phyloP scores from a whole-genome alignment of 37 sponge, comb jelly and placozoan genomes.

The Eunapius fragilis region DNA sequence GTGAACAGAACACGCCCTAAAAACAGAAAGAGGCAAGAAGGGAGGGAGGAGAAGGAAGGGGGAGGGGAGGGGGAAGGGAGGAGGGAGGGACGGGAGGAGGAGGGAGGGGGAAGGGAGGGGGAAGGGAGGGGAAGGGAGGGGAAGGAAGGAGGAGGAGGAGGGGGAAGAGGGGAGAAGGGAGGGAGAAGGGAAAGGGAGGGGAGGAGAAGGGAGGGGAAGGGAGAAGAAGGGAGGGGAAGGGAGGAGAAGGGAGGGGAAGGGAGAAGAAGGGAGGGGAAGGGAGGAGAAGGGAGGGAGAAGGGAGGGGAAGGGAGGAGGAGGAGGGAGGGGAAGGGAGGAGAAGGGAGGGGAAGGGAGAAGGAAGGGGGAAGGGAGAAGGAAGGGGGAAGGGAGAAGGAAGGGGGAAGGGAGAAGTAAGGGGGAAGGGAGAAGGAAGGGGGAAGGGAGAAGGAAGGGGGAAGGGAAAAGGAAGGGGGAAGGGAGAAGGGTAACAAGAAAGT shows the following conservation, averaged over 20 bases:
- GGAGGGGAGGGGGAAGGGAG: neutral
- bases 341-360: neutral
- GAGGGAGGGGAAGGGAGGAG: neutral
- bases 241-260: no score
- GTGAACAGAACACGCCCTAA: conserved; percentile 64
- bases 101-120: neutral
- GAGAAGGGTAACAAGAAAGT: neutral
- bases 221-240: no score
- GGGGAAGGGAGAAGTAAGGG: neutral
- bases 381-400: neutral
- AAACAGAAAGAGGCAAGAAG: neutral
- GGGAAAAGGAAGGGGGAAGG: neutral
- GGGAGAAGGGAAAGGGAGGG: no score
- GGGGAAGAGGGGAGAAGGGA: neutral
- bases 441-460: neutral
- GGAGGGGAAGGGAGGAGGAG: neutral
- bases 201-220: no score
- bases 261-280: neutral
- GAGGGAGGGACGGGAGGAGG: neutral
- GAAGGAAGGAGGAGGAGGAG: neutral
- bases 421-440: neutral
- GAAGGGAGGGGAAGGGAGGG: neutral
- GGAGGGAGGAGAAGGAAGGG: neutral
- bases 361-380: neutral
- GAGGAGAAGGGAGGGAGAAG: neutral